Evolutionary conservation across 2,888 invertebrate genomes (phyloP), one percentile per base, ranked within the genome.

Genomic region (Tricholauxania praeusta): DNA sequence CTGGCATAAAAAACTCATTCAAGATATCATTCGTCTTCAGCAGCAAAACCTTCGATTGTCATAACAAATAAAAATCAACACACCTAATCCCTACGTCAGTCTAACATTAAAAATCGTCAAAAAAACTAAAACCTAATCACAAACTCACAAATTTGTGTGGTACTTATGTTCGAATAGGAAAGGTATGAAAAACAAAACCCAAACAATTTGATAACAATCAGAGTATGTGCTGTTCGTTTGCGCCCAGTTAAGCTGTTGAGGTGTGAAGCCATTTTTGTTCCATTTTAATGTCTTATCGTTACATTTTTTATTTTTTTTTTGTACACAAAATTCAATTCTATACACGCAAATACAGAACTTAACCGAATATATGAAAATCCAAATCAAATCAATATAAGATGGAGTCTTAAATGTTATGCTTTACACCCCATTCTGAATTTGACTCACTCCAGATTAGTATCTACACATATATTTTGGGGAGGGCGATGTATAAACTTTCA

Each of bases 261-360:
- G 75, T 76, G 75, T 73, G 76, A 76, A 72, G 76, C 78, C 78
- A 79, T 79, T 77, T 77, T 78, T 76, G 73, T 78, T 75, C 71
- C 63, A 74, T 74, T 74, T 75, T 73, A 70, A 70, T 55, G 59
- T 66, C 48, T 71, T 70, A 73, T 73, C 71, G 49, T 48, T 47
- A 32, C 12, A 15, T 64, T 47, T 48, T 55, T 51, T 48, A 49
- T 39, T n/a, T 47, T 28, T 8, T 60, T 28, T 51, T 32, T 52
- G 48, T 65, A 64, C 48, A 71, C 10, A 49, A n/a, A 67, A 22
- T 8, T 15, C 4, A 39, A 53, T 14, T 47, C 39, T 17, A 53
- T 14, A 22, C 39, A 57, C 48, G 22, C 66, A 53, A 49, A 52
- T n/a, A 62, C 39, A 39, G 39, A 7, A 39, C 39, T 39, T 39